Base-by-base conservation (phyloP, 2,888 invertebrate genomes). In the Cacoxenus indagator region DNA sequence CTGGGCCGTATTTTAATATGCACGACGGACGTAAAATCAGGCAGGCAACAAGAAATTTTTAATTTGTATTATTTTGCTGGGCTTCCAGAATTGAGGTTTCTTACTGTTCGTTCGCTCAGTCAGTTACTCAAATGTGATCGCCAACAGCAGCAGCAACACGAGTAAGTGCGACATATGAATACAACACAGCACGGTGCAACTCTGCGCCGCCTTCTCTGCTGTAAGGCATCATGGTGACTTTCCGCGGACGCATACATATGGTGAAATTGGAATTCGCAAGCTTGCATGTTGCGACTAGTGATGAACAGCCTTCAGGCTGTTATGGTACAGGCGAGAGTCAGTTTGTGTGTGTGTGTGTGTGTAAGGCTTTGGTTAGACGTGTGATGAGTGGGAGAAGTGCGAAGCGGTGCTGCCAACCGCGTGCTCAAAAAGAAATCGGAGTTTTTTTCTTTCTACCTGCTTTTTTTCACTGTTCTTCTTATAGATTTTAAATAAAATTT, bases 361-460 rank as follows among this genome's bases (percentile, higher is more conserved):
- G n/a, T n/a, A n/a, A n/a, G n/a, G n/a, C n/a, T n/a, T n/a, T n/a
- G n/a, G n/a, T n/a, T n/a, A n/a, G n/a, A n/a, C n/a, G n/a, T n/a
- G n/a, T n/a, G n/a, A n/a, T n/a, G n/a, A n/a, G n/a, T n/a, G n/a
- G n/a, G n/a, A n/a, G n/a, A n/a, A n/a, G n/a, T n/a, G n/a, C n/a
- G n/a, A n/a, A n/a, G n/a, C n/a, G n/a, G n/a, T n/a, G n/a, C n/a
- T n/a, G n/a, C n/a, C n/a, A n/a, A n/a, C n/a, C n/a, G n/a, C n/a
- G n/a, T n/a, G n/a, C n/a, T n/a, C n/a, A 1, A 48, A 51, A 17
- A 51, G n/a, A 48, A 48, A 8, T 51, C 19, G 64, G n/a, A n/a
- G n/a, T n/a, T n/a, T n/a, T n/a, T n/a, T n/a, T n/a, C n/a, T 54
- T 65, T 75, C 68, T 73, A 74, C 74, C 81, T 81, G 77, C 75